Evolutionary conservation across 2,113 vertebrate genomes (phyloP).

Genomic region (Hemibagrus wyckioides): DNA sequence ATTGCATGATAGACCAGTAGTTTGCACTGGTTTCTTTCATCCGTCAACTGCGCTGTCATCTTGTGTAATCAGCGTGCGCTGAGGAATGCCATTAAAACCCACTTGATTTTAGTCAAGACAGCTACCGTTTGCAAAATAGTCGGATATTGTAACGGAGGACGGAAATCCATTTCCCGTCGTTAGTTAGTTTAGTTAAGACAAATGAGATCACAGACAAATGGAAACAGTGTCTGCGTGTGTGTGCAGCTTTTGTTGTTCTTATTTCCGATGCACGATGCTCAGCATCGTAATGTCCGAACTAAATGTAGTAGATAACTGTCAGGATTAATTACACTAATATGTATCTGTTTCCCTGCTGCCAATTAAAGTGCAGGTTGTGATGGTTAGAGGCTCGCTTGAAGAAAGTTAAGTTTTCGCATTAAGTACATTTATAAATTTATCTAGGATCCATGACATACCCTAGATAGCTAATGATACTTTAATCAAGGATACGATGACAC

Average conservation of each 20-base stretch:
- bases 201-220: conserved; percentile 3
- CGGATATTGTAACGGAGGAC: neutral
- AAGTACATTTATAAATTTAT: too few species aligned
- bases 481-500: neutral
- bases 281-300: neutral
- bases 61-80: neutral
- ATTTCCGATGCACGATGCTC: neutral
- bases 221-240: neutral
- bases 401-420: too few species aligned
- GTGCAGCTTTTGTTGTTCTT: neutral
- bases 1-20: neutral
- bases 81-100: neutral
- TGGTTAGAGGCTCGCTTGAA: neutral
- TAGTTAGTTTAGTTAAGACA: neutral
- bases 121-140: neutral
- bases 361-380: conserved; percentile 3
- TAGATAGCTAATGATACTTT: neutral
- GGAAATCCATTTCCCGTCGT: neutral
- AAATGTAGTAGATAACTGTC: neutral
- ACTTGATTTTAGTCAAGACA: neutral
- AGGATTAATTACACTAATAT: neutral
- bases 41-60: neutral
- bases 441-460: neutral
- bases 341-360: neutral
- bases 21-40: neutral